Base-by-base conservation (phyloP, 2,888 invertebrate genomes). In the Acleris literana region DNA sequence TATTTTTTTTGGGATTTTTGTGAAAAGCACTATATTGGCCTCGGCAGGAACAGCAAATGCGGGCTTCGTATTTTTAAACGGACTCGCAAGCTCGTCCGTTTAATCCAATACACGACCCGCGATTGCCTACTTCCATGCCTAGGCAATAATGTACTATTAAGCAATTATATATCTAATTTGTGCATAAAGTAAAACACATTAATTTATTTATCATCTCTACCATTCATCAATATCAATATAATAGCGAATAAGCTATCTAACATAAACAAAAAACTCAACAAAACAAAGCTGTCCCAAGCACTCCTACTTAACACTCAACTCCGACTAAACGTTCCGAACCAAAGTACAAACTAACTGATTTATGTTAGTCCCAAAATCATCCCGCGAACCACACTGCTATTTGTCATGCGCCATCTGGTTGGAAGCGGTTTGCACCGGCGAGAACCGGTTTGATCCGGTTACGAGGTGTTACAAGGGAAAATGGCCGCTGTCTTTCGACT, bases 291-390 rank as follows among this genome's bases (percentile, higher is more conserved):
- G 49, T 49, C 25, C n/a, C 46, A 11, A 44, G 49, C 49, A 49
- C 20, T n/a, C n/a, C 25, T 43, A 55, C 53, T 33, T 17, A 57
- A 46, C 56, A 46, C 56, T 56, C 46, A 9, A 33, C 33, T 46
- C 46, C 20, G 17, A 57, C 57, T 46, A 43, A 55, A 46, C 55
- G 57, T 16, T 25, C 46, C 22, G 39, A 56, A 18, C 54, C 54
- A 17, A 46, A 46, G 49, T 9, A 20, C 57, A 57, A 56, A 46
- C 44, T 44, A 66, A 71, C 74, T 78, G 81, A 82, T 81, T 82
- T 82, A 81, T 78, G 71, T 66, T 71, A 70, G 72, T 74, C 79
- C 82, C 78, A 72, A 85, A 88, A 87, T 85, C 84, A 85, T 87
- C 82, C 78, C 74, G 68, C 77, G 74, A 67, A 87, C 87, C 85